A percentile compares a stretch with the other conserved stretches of the same genome.
Conservation (phyloP, 2,113 vertebrate species). For the Anarrhichthys ocellatus region DNA sequence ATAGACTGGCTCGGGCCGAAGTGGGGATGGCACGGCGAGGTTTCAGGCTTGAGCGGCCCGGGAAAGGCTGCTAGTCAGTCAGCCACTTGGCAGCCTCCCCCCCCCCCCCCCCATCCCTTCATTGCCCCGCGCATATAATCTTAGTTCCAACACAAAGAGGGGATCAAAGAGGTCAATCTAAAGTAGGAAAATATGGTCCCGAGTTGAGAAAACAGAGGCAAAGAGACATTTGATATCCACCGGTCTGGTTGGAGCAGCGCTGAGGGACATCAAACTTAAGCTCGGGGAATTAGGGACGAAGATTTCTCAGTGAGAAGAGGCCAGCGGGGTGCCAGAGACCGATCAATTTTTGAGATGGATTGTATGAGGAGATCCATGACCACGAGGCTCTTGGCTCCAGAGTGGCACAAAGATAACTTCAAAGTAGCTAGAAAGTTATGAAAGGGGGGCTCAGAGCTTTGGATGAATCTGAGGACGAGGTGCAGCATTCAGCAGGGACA, state of each 20-base stretch:
- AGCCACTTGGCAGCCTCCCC: conserved; percentile 76
- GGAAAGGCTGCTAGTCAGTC: conserved; percentile 74
- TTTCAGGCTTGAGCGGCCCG: conserved; percentile 78
- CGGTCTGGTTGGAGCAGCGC: conserved; percentile 56
- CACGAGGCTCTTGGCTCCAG: conserved; percentile 64
- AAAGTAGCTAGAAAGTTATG: conserved; percentile 66
- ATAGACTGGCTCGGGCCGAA: conserved; percentile 82
- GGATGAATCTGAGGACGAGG: conserved; percentile 27
- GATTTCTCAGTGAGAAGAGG: conserved; percentile 72
- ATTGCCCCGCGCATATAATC: conserved; percentile 70
- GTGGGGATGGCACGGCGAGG: conserved; percentile 70
- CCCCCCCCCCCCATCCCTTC: conserved; percentile 29
- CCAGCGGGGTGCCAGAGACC: conserved; percentile 72
- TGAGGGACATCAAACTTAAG: conserved; percentile 70
- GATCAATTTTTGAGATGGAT: conserved; percentile 73
- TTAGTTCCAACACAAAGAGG: conserved; percentile 73
- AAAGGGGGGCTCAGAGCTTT: conserved; percentile 52
- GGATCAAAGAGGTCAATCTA: conserved; percentile 84
- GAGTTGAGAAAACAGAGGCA: conserved; percentile 63
- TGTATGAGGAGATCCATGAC: conserved; percentile 58
- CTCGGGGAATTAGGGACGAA: conserved; percentile 78
- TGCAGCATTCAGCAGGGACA: conserved; percentile 19
- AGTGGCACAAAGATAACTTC: conserved; percentile 53
- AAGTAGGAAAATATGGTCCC: conserved; percentile 77
- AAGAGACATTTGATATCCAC: conserved; percentile 51